phyloP scores from a whole-genome alignment of 2,113 vertebrate genomes.

The Bubo bubo region DNA sequence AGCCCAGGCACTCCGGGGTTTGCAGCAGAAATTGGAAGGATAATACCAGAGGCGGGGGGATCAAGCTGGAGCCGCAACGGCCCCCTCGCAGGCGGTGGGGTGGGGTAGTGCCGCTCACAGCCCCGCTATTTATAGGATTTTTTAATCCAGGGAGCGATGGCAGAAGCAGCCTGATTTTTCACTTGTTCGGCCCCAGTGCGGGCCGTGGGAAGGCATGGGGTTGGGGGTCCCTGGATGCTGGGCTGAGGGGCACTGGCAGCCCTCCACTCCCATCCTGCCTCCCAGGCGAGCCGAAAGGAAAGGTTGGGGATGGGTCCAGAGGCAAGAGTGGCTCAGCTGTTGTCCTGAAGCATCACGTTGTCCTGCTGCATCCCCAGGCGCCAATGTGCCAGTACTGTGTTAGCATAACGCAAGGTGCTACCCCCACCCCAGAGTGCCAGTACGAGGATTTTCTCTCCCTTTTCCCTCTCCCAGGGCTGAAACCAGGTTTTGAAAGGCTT shows the following conservation, averaged over 20 bases:
- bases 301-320: fast-evolving
- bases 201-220: fast-evolving
- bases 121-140: neutral
- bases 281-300: fast-evolving
- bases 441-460: fast-evolving
- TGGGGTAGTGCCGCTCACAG: neutral
- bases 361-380: neutral
- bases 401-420: fast-evolving
- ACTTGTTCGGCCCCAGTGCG: fast-evolving
- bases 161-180: neutral
- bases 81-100: neutral
- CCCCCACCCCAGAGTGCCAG: neutral
- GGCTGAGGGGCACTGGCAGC: neutral
- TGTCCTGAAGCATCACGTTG: fast-evolving
- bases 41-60: slow-evolving; percentile 1
- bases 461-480: too few relatives aligned
- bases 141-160: neutral
- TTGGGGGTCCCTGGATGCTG: fast-evolving
- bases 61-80: neutral
- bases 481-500: neutral
- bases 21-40: neutral
- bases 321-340: fast-evolving
- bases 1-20: neutral
- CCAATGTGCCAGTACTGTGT: neutral
- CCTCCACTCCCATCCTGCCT: neutral